phyloP scores from a whole-genome alignment of 2,113 vertebrate species.

The Pitta sordida region DNA sequence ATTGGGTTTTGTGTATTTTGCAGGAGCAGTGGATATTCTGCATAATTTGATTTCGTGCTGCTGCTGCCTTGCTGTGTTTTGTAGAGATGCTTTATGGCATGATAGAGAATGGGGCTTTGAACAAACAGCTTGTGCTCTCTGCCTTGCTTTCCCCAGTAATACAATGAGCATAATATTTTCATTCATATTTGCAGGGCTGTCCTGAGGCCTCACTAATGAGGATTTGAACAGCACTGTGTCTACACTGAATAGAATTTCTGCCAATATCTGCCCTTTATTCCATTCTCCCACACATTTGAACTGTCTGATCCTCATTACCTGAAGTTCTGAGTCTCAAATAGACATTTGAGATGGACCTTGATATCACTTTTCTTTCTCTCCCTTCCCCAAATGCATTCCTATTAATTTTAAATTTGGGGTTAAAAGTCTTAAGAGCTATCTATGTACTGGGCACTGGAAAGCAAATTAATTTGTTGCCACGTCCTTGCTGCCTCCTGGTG shows the following conservation, averaged over 20 bases:
- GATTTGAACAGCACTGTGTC: not conserved
- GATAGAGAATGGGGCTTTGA: not conserved
- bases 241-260: not conserved
- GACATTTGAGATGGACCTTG: not conserved
- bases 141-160: not conserved
- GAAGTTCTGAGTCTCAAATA: not conserved
- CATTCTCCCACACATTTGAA: not conserved
- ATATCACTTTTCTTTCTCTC: not conserved
- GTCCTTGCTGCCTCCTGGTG: conserved; percentile 62
- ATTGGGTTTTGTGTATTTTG: not conserved
- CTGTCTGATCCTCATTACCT: not conserved
- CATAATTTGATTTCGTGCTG: not conserved
- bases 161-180: not conserved
- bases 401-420: not conserved
- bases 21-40: not conserved
- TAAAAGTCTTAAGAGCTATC: not conserved
- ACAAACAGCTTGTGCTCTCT: not conserved
- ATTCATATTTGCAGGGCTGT: not conserved
- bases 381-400: not conserved
- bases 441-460: not conserved
- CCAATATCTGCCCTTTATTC: not conserved
- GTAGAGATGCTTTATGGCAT: not conserved
- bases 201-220: not conserved
- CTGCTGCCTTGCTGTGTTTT: not conserved
- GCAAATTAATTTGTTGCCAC: not conserved